Evolutionary conservation across 2,113 vertebrate genomes (phyloP), one percentile per base, ranked within the genome.

Genomic region (Columba livia): DNA sequence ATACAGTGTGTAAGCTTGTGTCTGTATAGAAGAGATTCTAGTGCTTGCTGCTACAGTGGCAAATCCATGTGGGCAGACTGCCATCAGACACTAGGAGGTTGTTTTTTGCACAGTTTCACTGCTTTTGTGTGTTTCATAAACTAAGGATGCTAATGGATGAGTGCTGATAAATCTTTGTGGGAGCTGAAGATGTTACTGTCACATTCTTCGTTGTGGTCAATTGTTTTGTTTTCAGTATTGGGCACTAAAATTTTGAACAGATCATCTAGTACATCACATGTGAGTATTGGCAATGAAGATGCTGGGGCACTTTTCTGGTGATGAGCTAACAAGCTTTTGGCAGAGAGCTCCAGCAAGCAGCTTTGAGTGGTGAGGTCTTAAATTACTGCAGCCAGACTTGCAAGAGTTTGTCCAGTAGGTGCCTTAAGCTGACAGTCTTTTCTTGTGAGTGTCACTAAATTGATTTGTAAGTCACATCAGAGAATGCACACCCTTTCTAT

Each of bases 241-340:
- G 29, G 4, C 15, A 24, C 16, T 69, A 36, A 47, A 56, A 15
- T 67, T 91, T 47, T 47, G 21, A 69, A 34, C 1, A 6, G 38
- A 20, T 47, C 1, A 1, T 19, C 79, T 57, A 38, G 15, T 64
- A 6, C 1, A 0, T 75, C 32, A 15, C 4, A 1, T 5, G 3
- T 19, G 18, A 42, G 8, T n/a, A 38, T 42, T 58, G 40, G 8
- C 3, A 12, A 0, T 66, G 65, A 53, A 78, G 38, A 64, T 57
- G 12, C 28, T 34, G n/a, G 29, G 21, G 3, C 10, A n/a, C 10
- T 56, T 64, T 34, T 10, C 42, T 89, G 29, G 50, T 66, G 19
- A n/a, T 57, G 17, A 89, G 44, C 25, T n/a, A 28, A 51, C 44
- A 51, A 78, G 6, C 38, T 79, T 47, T 54, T 77, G 58, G 9